A percentile compares a stretch with the other conserved stretches of the same genome.
phyloP scores from a whole-genome alignment of 2,797 vertebrate genomes.

The Brotula barbata region DNA sequence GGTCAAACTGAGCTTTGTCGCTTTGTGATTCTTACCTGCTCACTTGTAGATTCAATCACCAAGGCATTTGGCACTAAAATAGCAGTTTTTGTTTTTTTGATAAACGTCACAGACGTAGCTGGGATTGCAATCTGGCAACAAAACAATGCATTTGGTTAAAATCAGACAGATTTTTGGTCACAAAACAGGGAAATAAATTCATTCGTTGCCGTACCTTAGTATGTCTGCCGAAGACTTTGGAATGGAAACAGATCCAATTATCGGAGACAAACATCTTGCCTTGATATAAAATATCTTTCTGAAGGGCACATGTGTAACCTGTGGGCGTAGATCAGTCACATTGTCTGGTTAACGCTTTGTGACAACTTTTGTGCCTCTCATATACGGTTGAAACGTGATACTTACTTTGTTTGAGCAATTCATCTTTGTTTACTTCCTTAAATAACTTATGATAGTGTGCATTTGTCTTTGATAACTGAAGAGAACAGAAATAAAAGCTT shows the following conservation, averaged over 20 bases:
- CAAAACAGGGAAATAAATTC: too few relatives aligned
- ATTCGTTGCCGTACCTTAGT: slow-evolving; percentile 83
- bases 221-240: slow-evolving; percentile 96
- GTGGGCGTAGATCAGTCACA: slow-evolving; percentile 3
- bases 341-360: background rate
- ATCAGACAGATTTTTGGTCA: too few relatives aligned
- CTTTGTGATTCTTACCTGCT: slow-evolving; percentile 81
- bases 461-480: slow-evolving; percentile 88
- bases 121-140: slow-evolving; percentile 88
- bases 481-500: background rate
- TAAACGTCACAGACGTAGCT: slow-evolving; percentile 82
- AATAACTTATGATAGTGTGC: slow-evolving; percentile 93
- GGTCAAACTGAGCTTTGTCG: rapidly evolving
- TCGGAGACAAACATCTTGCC: slow-evolving; percentile 94
- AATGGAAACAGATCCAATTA: slow-evolving; percentile 98
- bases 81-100: slow-evolving; percentile 97
- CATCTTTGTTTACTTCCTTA: slow-evolving; percentile 86
- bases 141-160: too few relatives aligned
- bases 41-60: slow-evolving; percentile 84
- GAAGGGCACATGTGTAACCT: slow-evolving; percentile 97
- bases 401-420: slow-evolving; percentile 91
- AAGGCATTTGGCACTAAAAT: slow-evolving; percentile 95
- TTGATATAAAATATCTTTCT: slow-evolving; percentile 96
- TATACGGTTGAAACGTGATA: slow-evolving; percentile 1
- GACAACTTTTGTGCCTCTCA: background rate